Conservation (phyloP, 2,797 vertebrate genomes). For the Chromobotia macracanthus region DNA sequence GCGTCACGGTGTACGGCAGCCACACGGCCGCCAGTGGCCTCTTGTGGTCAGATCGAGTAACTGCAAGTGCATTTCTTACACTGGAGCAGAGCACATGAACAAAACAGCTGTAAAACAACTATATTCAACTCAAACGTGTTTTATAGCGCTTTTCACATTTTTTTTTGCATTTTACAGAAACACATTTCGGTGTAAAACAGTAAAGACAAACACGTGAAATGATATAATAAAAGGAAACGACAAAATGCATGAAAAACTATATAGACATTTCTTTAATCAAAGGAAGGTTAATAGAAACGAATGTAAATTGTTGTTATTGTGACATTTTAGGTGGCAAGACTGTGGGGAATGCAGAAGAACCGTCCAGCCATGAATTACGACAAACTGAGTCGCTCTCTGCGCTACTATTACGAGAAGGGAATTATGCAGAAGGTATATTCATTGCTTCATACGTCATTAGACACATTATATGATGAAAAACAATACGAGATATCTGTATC, state of each 20-base stretch:
- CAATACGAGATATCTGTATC: background rate
- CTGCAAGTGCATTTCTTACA: constrained; percentile 1
- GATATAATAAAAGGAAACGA: no score
- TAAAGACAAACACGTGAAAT: no score
- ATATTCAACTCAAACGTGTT: background rate
- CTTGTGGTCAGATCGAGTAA: constrained; percentile 62
- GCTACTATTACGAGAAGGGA: constrained; percentile 98
- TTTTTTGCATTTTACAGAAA: no score
- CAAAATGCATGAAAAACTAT: no score
- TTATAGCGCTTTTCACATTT: no score
- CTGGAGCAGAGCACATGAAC: background rate
- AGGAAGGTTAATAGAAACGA: background rate
- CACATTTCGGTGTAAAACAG: no score
- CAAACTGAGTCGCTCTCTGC: constrained; percentile 95
- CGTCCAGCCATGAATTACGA: constrained; percentile 99
- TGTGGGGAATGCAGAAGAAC: constrained; percentile 99
- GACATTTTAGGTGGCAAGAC: constrained; percentile 86
- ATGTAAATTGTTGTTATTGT: background rate
- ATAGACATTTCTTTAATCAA: no score
- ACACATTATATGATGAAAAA: no score
- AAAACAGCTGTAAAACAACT: background rate
- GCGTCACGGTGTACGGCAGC: constrained; percentile 50
- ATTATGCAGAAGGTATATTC: constrained; percentile 97
- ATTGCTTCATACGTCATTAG: background rate
- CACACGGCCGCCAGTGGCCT: constrained; percentile 58